Percentiles rank a stretch among this genome's conserved stretches.
These are phyloP conservation scores for Styela clava DNA, from an alignment of 23 tunicate genomes.

Conservation along the genomic window DNA sequence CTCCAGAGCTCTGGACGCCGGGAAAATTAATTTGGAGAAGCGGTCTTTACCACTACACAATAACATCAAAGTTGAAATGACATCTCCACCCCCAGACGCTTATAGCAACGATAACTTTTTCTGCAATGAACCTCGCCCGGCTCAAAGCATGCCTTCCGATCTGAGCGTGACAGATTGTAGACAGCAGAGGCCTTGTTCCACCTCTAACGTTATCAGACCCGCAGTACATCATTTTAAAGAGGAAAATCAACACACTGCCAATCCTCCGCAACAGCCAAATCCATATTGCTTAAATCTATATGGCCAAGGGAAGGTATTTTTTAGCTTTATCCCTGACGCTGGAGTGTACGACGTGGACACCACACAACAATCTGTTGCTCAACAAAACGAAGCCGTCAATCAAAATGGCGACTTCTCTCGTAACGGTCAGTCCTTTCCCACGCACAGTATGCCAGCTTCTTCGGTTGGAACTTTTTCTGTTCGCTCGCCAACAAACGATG, in stretches of 20 bases:
- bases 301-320: conserved; percentile 12
- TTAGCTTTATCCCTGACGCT: conserved; percentile 5
- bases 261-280: background rate
- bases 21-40: background rate
- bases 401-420: background rate
- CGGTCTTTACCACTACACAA: background rate
- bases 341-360: conserved; percentile 4
- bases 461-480: no score
- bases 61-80: background rate
- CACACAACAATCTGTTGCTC: background rate
- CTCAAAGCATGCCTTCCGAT: background rate
- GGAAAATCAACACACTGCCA: background rate
- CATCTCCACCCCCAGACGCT: background rate
- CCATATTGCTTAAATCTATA: background rate
- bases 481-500: background rate
- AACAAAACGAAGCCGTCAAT: background rate
- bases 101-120: background rate
- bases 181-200: background rate
- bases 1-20: background rate
- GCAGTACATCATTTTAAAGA: background rate
- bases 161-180: background rate
- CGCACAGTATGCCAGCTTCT: background rate
- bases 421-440: background rate
- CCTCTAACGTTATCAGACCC: background rate
- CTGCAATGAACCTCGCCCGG: background rate